Percentiles rank a stretch among this genome's conserved stretches.
These are phyloP conservation scores for Mus caroli DNA, from an alignment of 2,797 vertebrate species.

Conservation along the genomic window DNA sequence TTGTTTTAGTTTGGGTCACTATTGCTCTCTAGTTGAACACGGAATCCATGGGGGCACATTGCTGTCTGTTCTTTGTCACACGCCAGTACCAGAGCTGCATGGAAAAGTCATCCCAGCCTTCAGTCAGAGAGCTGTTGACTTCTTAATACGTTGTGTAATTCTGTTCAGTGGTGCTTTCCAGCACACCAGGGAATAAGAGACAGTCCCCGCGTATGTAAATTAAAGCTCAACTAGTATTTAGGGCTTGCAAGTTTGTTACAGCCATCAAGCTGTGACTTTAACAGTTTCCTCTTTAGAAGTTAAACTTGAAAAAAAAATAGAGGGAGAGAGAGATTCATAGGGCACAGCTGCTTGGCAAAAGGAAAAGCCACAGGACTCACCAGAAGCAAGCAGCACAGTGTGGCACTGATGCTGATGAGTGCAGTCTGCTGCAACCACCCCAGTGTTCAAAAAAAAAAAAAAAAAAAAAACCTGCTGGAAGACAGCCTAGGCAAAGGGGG, in stretches of 20 bases:
- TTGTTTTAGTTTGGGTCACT: not conserved
- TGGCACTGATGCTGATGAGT: not conserved
- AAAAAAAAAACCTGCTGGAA: not conserved
- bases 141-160: constrained; percentile 9
- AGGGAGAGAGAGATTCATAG: constrained; percentile 24
- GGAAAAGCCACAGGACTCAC: not conserved
- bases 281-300: constrained; percentile 20
- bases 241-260: not conserved
- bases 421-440: not conserved
- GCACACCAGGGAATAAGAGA: not conserved
- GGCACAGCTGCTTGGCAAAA: constrained; percentile 44
- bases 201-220: not conserved
- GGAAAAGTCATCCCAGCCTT: not conserved
- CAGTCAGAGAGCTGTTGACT: not conserved
- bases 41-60: not conserved
- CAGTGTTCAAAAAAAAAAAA: constrained; percentile 21
- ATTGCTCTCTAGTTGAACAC: not conserved
- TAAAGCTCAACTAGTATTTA: constrained; percentile 52
- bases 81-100: not conserved
- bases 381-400: constrained; percentile 14
- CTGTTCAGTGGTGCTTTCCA: not conserved
- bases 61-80: not conserved
- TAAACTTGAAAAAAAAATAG: constrained; percentile 15
- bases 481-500: not conserved
- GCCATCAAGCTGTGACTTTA: constrained; percentile 31